phyloP scores from a whole-genome alignment of 2,888 invertebrate species.

The Agonopterix heracliana region DNA sequence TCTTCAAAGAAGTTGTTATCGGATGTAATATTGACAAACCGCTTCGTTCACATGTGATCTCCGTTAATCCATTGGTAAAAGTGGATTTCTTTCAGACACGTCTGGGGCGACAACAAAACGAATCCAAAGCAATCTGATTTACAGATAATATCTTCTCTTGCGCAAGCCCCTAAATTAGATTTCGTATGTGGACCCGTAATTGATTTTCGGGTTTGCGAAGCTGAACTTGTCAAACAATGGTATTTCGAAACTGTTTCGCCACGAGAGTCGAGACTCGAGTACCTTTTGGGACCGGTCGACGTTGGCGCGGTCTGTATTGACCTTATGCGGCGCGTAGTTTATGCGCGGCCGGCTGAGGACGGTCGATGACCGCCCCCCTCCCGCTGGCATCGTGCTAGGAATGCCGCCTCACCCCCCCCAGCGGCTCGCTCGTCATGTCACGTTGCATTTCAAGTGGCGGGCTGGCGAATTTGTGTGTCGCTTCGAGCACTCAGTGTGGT shows the following conservation, averaged over 20 bases:
- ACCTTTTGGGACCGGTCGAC: slow-evolving; percentile 18
- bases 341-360: slow-evolving; percentile 68
- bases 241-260: slow-evolving; percentile 47
- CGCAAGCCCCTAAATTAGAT: slow-evolving; percentile 49
- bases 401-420: slow-evolving; percentile 42
- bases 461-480: slow-evolving; percentile 65
- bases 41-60: slow-evolving; percentile 19
- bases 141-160: slow-evolving; percentile 43
- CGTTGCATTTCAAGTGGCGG: slow-evolving; percentile 65
- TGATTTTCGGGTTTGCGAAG: slow-evolving; percentile 44
- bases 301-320: slow-evolving; percentile 42
- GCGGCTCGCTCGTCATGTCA: slow-evolving; percentile 49
- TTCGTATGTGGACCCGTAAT: slow-evolving; percentile 53
- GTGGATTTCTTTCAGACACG: slow-evolving; percentile 15
- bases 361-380: slow-evolving; percentile 68
- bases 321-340: slow-evolving; percentile 73
- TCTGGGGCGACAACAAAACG: slow-evolving; percentile 32
- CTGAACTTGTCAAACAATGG: slow-evolving; percentile 46
- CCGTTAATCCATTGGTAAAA: slow-evolving; percentile 14
- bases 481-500: slow-evolving; percentile 27
- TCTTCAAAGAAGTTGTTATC: slow-evolving; percentile 2
- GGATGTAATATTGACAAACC: slow-evolving; percentile 14
- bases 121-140: slow-evolving; percentile 41
- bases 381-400: slow-evolving; percentile 47
- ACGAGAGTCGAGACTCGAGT: slow-evolving; percentile 15